Percentiles rank a stretch among this genome's conserved stretches.
Conservation (phyloP, 2,888 invertebrate genomes). For the Spodoptera exigua region DNA sequence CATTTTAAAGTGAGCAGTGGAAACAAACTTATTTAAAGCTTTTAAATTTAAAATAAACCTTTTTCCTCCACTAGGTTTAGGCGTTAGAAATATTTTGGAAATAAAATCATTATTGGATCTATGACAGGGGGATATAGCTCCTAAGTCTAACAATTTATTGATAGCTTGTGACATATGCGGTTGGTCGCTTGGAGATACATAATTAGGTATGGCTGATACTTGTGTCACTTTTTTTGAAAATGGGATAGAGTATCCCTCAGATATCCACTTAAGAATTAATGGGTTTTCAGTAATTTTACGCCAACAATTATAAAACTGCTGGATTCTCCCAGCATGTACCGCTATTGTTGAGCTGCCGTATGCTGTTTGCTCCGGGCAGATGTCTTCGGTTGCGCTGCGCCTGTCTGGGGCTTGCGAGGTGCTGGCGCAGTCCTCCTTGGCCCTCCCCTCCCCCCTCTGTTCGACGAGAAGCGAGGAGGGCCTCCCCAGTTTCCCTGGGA, state of each 20-base stretch:
- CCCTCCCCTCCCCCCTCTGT: conserved; percentile 46
- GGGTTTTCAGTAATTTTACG: conserved; percentile 1
- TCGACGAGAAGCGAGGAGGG: conserved; percentile 34
- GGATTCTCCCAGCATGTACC: conserved; percentile 16
- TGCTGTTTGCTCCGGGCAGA: not conserved
- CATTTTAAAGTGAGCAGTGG: too few relatives aligned
- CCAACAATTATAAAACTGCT: conserved; percentile 20
- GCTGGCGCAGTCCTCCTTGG: conserved; percentile 8
- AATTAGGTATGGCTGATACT: too few relatives aligned
- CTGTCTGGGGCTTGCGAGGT: not conserved
- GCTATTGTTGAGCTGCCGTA: conserved; percentile 1
- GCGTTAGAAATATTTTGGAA: too few relatives aligned
- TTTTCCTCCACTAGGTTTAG: too few relatives aligned
- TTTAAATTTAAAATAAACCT: too few relatives aligned
- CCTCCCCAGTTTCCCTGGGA: conserved; percentile 55
- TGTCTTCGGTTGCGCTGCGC: not conserved
- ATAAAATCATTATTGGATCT: conserved; percentile 29
- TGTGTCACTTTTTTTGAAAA: not conserved
- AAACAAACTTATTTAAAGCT: too few relatives aligned
- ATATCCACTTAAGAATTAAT: conserved; percentile 1
- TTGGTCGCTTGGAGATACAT: too few relatives aligned
- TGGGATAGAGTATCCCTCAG: not conserved
- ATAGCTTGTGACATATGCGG: too few relatives aligned
- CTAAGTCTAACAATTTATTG: conserved; percentile 11
- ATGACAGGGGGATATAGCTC: conserved; percentile 39